phyloP scores from a whole-genome alignment of 2,888 invertebrate species.

The Eupithecia inturbata region DNA sequence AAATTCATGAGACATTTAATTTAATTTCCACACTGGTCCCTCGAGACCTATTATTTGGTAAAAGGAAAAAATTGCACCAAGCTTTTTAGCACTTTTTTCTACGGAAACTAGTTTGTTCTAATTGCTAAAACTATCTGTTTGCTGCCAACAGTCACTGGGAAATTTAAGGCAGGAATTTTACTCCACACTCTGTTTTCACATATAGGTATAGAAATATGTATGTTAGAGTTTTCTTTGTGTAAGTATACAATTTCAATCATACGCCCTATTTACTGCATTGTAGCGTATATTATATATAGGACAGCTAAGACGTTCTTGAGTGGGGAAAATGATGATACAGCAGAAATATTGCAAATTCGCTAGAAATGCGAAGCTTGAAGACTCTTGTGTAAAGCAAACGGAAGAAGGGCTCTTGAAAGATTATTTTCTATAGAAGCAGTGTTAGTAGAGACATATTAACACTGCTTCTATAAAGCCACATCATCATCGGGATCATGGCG shows the following conservation, averaged over 20 bases:
- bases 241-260: background rate
- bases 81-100: background rate
- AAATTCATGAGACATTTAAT: background rate
- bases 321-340: conserved; percentile 8
- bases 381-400: conserved; percentile 5
- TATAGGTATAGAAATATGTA: too few species aligned
- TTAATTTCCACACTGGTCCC: background rate
- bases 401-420: conserved; percentile 8
- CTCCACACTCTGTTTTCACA: background rate
- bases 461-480: too few species aligned
- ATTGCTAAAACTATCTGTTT: conserved; percentile 7
- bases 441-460: background rate
- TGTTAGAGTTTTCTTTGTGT: too few species aligned
- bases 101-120: conserved; percentile 9
- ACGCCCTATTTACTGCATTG: background rate
- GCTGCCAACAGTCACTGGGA: background rate
- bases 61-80: background rate
- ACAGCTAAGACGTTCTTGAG: background rate
- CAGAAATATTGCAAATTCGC: conserved; percentile 11
- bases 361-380: conserved; percentile 18
- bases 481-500: too few species aligned
- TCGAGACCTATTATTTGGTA: background rate
- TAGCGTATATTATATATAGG: background rate
- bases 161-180: background rate
- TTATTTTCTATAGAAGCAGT: background rate